These are phyloP conservation scores for Hylaeus anthracinus DNA, from an alignment of 1,140 invertebrate genomes.

Conservation along the genomic window DNA sequence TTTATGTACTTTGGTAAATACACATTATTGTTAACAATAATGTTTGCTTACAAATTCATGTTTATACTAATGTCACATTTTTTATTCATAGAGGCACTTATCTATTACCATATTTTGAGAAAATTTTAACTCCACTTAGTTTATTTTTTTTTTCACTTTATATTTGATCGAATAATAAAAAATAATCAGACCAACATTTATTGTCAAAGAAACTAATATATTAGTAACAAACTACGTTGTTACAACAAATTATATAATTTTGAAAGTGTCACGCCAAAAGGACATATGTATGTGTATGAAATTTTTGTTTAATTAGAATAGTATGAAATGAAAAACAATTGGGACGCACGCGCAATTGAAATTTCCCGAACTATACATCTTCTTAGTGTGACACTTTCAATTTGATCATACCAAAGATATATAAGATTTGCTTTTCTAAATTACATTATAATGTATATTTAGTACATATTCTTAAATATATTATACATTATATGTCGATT, in stretches of 20 bases:
- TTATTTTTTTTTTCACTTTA: background rate
- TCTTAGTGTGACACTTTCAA: too few species aligned
- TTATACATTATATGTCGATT: too few species aligned
- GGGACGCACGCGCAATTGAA: too few species aligned
- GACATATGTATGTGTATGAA: too few species aligned
- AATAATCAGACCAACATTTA: constrained; percentile 9
- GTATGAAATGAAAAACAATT: too few species aligned
- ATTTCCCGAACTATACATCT: too few species aligned
- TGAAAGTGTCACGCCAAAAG: too few species aligned
- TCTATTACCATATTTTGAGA: constrained; percentile 6
- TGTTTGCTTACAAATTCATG: background rate
- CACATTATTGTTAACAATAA: background rate
- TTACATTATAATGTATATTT: too few species aligned
- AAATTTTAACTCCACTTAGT: background rate
- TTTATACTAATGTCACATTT: background rate
- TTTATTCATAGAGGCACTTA: constrained; percentile 8
- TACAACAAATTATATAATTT: constrained; percentile 13
- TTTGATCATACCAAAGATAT: background rate
- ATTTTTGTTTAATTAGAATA: too few species aligned
- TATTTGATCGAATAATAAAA: background rate
- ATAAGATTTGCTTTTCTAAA: background rate
- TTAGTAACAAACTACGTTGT: background rate
- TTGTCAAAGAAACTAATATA: constrained; percentile 1
- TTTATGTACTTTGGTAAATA: too few species aligned
- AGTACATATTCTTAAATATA: too few species aligned